These are phyloP conservation scores for Lepidurus couesii DNA, from an alignment of 1,140 invertebrate species.

Conservation along the genomic window DNA sequence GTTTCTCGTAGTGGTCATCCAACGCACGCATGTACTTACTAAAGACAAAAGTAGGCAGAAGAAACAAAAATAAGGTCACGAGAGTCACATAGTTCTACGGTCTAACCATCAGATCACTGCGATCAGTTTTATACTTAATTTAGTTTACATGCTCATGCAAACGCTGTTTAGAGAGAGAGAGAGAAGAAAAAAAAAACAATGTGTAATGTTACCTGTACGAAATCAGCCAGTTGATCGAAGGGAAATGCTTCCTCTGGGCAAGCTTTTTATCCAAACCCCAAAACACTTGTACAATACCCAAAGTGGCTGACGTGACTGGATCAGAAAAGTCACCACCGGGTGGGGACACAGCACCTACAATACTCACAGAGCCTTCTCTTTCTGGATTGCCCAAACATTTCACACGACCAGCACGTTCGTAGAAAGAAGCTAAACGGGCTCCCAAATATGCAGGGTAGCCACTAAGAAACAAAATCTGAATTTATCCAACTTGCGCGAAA, in stretches of 20 bases:
- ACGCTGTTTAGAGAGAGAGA: neutral
- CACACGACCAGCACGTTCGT: conserved; percentile 96
- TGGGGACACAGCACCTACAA: conserved; percentile 98
- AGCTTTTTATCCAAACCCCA: conserved; percentile 99
- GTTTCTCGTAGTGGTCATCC: conserved; percentile 99
- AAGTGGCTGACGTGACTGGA: conserved; percentile 97
- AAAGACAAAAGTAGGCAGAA: conserved; percentile 49
- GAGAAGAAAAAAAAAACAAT: too few relatives aligned
- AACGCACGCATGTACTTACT: conserved; percentile 97
- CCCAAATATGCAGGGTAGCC: conserved; percentile 99
- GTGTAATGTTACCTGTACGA: conserved; percentile 66
- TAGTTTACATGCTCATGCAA: neutral
- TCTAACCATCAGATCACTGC: neutral
- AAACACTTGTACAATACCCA: conserved; percentile 99
- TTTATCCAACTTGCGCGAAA: neutral
- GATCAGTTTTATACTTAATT: conserved; percentile 28
- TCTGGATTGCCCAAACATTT: conserved; percentile 97
- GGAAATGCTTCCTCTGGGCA: conserved; percentile 99
- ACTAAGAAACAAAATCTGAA: conserved; percentile 47
- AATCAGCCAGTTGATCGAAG: conserved; percentile 99
- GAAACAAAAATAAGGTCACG: neutral
- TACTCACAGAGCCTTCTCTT: conserved; percentile 95
- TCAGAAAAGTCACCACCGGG: conserved; percentile 99
- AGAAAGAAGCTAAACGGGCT: conserved; percentile 96
- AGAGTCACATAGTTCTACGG: neutral